A percentile compares a stretch with the other conserved stretches of the same genome.
Conservation (phyloP, 53 echinoderm and acorn worm genomes). For the Astropecten irregularis region DNA sequence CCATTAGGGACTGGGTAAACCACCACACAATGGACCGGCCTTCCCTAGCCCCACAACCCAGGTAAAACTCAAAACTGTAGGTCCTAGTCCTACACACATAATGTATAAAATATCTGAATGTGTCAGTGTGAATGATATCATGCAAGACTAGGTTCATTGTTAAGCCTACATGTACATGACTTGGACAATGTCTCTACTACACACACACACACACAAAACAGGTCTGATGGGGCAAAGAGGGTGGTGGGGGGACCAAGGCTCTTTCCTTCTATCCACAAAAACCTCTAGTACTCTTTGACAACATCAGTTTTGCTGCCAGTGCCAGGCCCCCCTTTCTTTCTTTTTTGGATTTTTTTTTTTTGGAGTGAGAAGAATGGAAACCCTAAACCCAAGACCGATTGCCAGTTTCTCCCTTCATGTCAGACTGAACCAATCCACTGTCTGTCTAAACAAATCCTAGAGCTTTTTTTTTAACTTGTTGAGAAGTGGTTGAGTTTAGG, state of each 20-base stretch:
- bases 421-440: background rate
- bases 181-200: background rate
- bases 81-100: too few species aligned
- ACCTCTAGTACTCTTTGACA: too few species aligned
- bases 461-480: background rate
- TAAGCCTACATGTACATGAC: background rate
- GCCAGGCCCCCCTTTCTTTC: too few species aligned
- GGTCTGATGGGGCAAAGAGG: background rate
- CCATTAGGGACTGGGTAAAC: too few species aligned
- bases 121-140: background rate
- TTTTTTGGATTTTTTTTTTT: too few species aligned
- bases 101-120: background rate
- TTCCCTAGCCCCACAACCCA: background rate
- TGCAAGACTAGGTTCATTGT: background rate
- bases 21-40: too few species aligned
- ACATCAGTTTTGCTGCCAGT: background rate
- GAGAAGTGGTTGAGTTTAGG: background rate
- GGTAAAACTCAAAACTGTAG: too few species aligned
- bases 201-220: too few species aligned
- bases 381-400: background rate
- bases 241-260: too few species aligned
- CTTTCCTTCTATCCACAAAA: too few species aligned
- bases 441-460: slow-evolving; percentile 8
- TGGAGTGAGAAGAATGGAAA: too few species aligned
- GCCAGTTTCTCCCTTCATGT: background rate